Evolutionary conservation across 2,797 vertebrate genomes (phyloP).

Genomic region (Orestias chungarensis): DNA sequence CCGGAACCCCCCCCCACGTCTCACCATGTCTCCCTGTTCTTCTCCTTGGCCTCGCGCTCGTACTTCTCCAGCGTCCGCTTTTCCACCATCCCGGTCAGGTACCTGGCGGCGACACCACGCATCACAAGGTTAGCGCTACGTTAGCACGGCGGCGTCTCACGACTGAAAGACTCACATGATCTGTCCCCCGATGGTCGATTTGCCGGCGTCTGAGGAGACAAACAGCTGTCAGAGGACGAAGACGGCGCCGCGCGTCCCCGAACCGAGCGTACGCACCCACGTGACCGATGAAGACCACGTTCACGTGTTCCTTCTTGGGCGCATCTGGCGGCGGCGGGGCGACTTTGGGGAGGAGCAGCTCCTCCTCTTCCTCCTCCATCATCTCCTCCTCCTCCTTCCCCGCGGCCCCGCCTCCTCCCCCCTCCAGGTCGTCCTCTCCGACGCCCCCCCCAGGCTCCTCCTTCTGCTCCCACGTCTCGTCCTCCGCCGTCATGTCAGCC

Average conservation of each 20-base stretch:
- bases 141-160: no score
- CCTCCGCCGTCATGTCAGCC: slow-evolving; percentile 91
- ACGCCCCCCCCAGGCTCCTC: slow-evolving; percentile 87
- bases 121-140: no score
- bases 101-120: slow-evolving; percentile 84
- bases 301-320: slow-evolving; percentile 98
- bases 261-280: slow-evolving; percentile 85
- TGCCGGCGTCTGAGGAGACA: slow-evolving; percentile 88
- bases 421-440: slow-evolving; percentile 85
- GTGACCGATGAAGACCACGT: slow-evolving; percentile 98
- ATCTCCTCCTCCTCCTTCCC: slow-evolving; percentile 87
- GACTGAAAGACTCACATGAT: slow-evolving; percentile 89
- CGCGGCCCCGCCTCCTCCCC: slow-evolving; percentile 73
- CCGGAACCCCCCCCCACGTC: no score
- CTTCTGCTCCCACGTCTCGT: slow-evolving; percentile 98
- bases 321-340: slow-evolving; percentile 88
- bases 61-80: slow-evolving; percentile 99
- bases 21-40: slow-evolving; percentile 99
- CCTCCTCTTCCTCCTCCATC: slow-evolving; percentile 97
- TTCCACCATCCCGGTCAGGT: slow-evolving; percentile 98
- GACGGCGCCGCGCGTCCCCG: not conserved
- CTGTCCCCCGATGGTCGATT: slow-evolving; percentile 98
- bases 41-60: slow-evolving; percentile 98
- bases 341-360: slow-evolving; percentile 89
- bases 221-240: not conserved